phyloP scores from a whole-genome alignment of 2,113 vertebrate genomes.

The Turnix velox region DNA sequence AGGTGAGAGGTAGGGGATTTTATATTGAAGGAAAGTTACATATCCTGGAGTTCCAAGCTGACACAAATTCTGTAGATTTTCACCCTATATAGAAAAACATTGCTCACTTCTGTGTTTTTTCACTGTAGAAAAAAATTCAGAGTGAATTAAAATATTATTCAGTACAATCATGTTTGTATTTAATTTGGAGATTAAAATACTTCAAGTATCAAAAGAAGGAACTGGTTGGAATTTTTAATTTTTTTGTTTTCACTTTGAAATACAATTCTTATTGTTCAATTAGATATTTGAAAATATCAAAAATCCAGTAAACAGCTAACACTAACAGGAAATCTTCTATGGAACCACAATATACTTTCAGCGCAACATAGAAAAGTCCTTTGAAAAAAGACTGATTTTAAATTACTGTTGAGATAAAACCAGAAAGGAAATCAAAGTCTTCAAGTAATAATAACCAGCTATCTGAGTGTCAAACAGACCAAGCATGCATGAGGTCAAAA shows the following conservation, averaged over 20 bases:
- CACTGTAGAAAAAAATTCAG: background rate
- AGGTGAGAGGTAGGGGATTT: background rate
- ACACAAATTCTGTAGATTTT: background rate
- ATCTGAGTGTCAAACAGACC: background rate
- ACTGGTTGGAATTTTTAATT: background rate
- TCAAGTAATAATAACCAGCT: rapidly evolving
- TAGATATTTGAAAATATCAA: background rate
- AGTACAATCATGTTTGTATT: background rate
- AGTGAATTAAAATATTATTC: background rate
- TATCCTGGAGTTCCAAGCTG: background rate
- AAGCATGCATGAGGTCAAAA: background rate
- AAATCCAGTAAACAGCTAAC: background rate
- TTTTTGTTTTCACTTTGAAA: rapidly evolving
- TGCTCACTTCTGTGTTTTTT: background rate
- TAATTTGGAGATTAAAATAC: background rate
- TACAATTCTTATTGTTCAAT: background rate
- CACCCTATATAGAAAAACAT: background rate
- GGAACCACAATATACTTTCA: rapidly evolving
- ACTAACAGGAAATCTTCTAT: background rate
- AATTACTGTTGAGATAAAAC: background rate
- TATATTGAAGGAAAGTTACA: background rate
- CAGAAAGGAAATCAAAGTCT: rapidly evolving
- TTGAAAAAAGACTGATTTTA: background rate
- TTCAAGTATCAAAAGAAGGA: background rate
- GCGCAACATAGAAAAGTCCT: background rate